Evolutionary conservation across 30 jellyfish, hydroid and myxozoan genomes (phyloP), one percentile per base, ranked within the genome.

Genomic region (Chrysaora quinquecirrha): DNA sequence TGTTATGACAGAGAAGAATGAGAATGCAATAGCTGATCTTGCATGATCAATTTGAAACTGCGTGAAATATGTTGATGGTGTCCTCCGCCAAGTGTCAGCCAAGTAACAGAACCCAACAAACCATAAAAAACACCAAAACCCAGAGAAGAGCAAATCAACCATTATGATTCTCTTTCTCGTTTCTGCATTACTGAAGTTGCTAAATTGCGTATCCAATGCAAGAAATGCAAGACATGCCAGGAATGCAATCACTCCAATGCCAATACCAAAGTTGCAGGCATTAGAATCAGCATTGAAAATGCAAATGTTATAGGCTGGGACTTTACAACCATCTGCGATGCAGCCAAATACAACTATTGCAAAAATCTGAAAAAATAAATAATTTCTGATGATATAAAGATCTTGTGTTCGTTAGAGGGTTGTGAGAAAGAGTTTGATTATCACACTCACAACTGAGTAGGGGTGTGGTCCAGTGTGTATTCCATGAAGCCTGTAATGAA

Each of bases 281-380:
- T 82, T 87, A 20, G 50, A 27, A 31, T 93, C 93, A 56, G 77
- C 75, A 76, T 93, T 66, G 78, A 86, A 93, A 20, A 93, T 80
- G 71, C 98, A 93, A 3, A 81, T 89, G 29, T 75, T 76, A 33
- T 49, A 70, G n/a, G n/a, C n/a, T n/a, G n/a, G n/a, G 68, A 64
- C 96, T 24, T 75, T 48, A 47, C 98, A 94, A 2, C 89, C 96
- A 70, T 81, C 96, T 0, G 98, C 69, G 25, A 93, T 93, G 87
- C 98, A 93, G 1, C 98, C 98, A 93, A 93, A 86, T 11, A 93
- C 98, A 29, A 93, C 87, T 62, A 93, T 67, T 11, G 98, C 97
- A 70, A 93, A 93, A 7, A 93, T 25, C 93, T 82, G 71, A 3
- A 70, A 68, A 6, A 9, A n/a, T n/a, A n/a, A n/a, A n/a, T n/a